A percentile compares a stretch with the other conserved stretches of the same genome.
Conservation (phyloP, 2,888 invertebrate genomes). For the Drosophila koepferae region DNA sequence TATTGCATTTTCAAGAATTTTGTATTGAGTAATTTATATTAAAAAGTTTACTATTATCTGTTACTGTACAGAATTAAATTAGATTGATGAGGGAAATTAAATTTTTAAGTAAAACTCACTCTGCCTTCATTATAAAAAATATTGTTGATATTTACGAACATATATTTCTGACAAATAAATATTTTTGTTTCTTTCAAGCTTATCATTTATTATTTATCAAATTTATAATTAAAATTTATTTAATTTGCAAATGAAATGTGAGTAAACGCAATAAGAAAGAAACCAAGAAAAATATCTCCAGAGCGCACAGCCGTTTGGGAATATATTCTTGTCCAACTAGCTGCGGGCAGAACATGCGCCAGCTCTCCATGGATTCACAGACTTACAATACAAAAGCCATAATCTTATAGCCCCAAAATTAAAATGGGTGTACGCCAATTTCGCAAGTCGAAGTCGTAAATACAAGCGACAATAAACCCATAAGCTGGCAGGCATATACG, state of each 20-base stretch:
- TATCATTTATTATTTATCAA: background rate
- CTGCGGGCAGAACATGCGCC: slow-evolving; percentile 18
- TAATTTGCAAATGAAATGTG: background rate
- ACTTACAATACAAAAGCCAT: slow-evolving; percentile 61
- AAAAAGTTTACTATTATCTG: background rate
- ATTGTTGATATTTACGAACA: background rate
- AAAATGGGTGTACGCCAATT: slow-evolving; percentile 78
- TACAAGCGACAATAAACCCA: slow-evolving; percentile 75
- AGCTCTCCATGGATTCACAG: slow-evolving; percentile 29
- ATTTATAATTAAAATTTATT: background rate
- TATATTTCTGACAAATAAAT: background rate
- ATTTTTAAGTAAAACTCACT: background rate
- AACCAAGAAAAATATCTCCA: background rate
- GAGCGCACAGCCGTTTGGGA: background rate
- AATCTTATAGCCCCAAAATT: slow-evolving; percentile 73
- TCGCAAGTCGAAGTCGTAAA: slow-evolving; percentile 71
- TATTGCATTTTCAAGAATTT: background rate
- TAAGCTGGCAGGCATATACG: slow-evolving; percentile 69
- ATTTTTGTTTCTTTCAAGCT: background rate
- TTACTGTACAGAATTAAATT: background rate
- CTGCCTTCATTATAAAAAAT: background rate
- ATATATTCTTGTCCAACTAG: slow-evolving; percentile 14
- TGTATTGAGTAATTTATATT: background rate
- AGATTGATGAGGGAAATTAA: too few species aligned
- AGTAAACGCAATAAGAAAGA: background rate